phyloP scores from a whole-genome alignment of 2,113 vertebrate genomes.

The Megaceryle torquata region DNA sequence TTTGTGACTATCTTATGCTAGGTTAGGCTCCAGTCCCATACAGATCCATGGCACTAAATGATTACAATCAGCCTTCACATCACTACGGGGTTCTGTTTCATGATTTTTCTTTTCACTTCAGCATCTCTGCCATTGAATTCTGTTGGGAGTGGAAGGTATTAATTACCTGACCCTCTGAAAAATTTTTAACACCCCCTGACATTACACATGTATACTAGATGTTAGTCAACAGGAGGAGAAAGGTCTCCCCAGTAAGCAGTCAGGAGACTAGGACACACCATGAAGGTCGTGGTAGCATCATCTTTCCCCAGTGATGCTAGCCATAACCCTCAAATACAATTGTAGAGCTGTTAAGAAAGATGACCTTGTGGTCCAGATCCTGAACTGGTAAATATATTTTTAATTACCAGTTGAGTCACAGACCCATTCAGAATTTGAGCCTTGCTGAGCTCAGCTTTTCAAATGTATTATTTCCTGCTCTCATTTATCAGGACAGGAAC shows the following conservation, averaged over 20 bases:
- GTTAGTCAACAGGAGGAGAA: accelerated
- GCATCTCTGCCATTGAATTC: background rate
- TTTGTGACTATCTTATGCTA: background rate
- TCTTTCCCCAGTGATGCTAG: background rate
- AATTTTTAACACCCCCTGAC: background rate
- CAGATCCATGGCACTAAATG: background rate
- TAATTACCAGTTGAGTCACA: background rate
- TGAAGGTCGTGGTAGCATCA: background rate
- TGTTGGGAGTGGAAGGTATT: background rate
- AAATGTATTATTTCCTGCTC: background rate
- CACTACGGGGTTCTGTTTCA: background rate
- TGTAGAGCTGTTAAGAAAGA: background rate
- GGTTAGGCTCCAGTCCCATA: background rate
- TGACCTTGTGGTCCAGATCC: background rate
- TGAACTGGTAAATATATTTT: background rate
- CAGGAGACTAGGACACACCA: background rate
- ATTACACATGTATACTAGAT: background rate
- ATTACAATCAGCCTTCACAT: background rate
- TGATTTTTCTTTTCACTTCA: background rate
- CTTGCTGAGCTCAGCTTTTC: background rate
- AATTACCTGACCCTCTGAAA: background rate
- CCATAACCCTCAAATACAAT: background rate
- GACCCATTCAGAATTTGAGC: background rate
- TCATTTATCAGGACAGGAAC: background rate
- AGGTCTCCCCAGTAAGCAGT: background rate